phyloP scores from a whole-genome alignment of 2,113 vertebrate genomes.

The Columba janthina region DNA sequence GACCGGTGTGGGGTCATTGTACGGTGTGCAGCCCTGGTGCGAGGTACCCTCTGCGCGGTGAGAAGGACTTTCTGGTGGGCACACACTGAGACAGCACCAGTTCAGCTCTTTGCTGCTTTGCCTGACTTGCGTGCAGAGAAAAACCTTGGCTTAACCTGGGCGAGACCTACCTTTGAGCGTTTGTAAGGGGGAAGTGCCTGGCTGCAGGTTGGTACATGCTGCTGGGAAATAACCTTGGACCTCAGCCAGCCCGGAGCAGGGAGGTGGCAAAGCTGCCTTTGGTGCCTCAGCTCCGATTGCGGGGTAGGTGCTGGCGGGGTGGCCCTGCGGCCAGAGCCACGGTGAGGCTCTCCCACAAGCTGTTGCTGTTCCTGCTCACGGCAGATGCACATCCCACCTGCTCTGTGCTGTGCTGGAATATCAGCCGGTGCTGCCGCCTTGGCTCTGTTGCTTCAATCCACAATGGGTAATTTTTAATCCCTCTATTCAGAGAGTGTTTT shows the following conservation, averaged over 20 bases:
- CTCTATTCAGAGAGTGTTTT: constrained; percentile 6
- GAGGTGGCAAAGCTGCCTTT: neutral
- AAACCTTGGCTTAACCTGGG: neutral
- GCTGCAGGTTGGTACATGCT: neutral
- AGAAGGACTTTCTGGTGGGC: neutral
- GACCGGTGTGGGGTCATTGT: rapidly evolving
- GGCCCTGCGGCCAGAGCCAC: neutral
- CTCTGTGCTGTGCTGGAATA: neutral
- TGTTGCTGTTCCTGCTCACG: neutral
- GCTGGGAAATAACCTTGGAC: neutral
- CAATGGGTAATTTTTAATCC: constrained; percentile 39
- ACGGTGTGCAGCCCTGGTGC: no score
- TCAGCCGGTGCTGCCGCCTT: neutral
- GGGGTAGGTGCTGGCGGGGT: neutral
- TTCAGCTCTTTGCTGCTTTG: neutral
- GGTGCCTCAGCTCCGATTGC: neutral
- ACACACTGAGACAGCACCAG: neutral
- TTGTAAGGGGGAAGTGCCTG: neutral
- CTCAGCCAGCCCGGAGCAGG: neutral
- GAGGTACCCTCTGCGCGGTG: neutral
- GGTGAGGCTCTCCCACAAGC: neutral
- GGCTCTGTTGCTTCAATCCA: neutral
- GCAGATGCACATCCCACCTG: neutral
- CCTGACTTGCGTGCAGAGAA: rapidly evolving
- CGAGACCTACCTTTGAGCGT: rapidly evolving